Evolutionary conservation across 2,797 vertebrate genomes (phyloP), one percentile per base, ranked within the genome.

Genomic region (Mycteria americana): DNA sequence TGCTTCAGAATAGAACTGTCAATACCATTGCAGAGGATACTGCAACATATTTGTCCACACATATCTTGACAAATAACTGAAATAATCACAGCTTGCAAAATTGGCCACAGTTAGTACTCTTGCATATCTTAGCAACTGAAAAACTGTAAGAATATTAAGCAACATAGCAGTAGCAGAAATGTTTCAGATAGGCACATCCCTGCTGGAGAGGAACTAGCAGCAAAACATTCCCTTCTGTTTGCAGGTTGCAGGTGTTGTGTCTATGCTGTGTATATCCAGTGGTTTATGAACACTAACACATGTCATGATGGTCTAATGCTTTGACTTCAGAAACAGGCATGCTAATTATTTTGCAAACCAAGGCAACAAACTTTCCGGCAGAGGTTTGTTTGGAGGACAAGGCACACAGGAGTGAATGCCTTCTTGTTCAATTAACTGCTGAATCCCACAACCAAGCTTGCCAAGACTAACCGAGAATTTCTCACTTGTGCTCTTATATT

Each of bases 31-130:
- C 93, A 92, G 60, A 86, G 92, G 46, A 59, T 94, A 93, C 87
- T 97, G 95, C 93, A 97, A 97, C 82, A 45, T 62, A 82, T 68
- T 84, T 78, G 92, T 82, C 83, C 88, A 88, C 45, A 89, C 13
- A 3, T 95, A 94, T 92, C 96, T 98, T 98, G 96, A 96, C 98
- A 97, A 98, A 98, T 98, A 98, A 98, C 98, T 95, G 98, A 97
- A 98, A 98, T 97, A 96, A 94, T 96, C 93, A 91, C 91, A 94
- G 82, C 96, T 98, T 98, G 97, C 98, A 98, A 96, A 97, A 98
- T 18, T 96, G 80, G 96, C 97, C 97, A 92, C 97, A 95, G 48
- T 75, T 81, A 60, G 51, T 81, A 67, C 69, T 97, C 97, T 98
- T 98, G 97, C 97, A 94, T 53, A 91, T 68, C 60, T 64, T 72